Base-by-base conservation (phyloP, 2,888 invertebrate species). In the Eupithecia centaureata region DNA sequence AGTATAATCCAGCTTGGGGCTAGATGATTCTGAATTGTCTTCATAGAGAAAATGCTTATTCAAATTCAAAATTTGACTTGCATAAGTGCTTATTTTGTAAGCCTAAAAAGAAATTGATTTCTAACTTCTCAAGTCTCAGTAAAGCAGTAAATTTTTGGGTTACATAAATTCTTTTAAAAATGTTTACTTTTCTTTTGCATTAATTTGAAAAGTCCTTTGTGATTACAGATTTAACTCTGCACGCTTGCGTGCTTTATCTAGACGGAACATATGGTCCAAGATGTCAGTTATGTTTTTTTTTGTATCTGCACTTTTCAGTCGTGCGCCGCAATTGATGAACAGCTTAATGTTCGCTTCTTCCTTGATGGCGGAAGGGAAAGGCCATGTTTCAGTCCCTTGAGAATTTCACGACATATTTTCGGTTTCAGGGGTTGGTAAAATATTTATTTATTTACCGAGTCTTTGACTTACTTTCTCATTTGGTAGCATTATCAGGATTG, bases 331-430 rank as follows among this genome's bases (percentile, higher is more conserved):
- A 57, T 22, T 4, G 22, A 8, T 12, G 25, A 12, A 32, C 32
- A 57, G 5, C 57, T 28, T 57, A 30, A 56, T 13, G n/a, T 13
- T 30, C 32, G 32, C 4, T 22, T 57, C n/a, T 57, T 57, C 12
- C 32, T 32, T 22, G 18, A 52, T 28, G 27, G 32, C 51, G 22
- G 30, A 32, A 61, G n/a, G 32, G 32, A 30, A 61, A 51, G 61
- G 22, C 18, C 22, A 61, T 51, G 30, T 47, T 30, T 61, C 30
- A 30, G 32, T 61, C 61, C 32, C 51, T 32, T 51, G 61, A 47
- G 51, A 25, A 33, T 61, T 18, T 27, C 57, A 22, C 5, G 22
- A 56, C 18, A 28, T 56, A 28, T 56, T n/a, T 15, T 56, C 27
- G 28, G 54, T 54, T 30, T 30, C 54, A 8, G 28, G 28, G 54